Evolutionary conservation across 2,797 vertebrate genomes (phyloP).

Genomic region (Schizopygopsis malacanthus): DNA sequence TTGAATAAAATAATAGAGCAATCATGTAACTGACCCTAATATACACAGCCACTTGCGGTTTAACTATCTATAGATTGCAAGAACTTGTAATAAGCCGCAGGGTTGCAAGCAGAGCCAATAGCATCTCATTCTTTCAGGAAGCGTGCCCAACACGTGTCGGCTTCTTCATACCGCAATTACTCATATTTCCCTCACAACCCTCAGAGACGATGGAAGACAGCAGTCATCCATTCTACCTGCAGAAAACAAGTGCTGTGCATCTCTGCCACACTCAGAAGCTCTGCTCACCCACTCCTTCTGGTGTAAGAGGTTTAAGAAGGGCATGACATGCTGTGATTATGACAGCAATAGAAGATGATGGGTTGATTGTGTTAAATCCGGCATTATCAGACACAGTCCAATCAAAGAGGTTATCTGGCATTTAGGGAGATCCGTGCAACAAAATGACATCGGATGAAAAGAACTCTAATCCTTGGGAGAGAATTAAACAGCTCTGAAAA

Average conservation of each 20-base stretch:
- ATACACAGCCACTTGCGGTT: conserved; percentile 44
- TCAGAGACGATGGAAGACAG: conserved; percentile 59
- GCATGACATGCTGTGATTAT: conserved; percentile 21
- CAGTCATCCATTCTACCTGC: conserved; percentile 60
- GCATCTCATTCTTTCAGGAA: conserved; percentile 31
- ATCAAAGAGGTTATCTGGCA: conserved; percentile 47
- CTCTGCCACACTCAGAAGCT: conserved; percentile 48
- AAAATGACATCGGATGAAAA: conserved; percentile 34
- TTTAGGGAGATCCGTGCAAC: conserved; percentile 38
- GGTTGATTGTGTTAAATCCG: conserved; percentile 43
- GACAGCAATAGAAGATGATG: conserved; percentile 15
- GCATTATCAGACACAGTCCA: conserved; percentile 35
- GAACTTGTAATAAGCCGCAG: conserved; percentile 55
- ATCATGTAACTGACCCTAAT: conserved; percentile 2
- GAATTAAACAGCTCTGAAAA: conserved; percentile 42
- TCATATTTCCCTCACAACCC: conserved; percentile 60
- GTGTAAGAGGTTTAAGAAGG: conserved; percentile 28
- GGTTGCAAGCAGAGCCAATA: conserved; percentile 55
- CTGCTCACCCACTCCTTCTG: conserved; percentile 28
- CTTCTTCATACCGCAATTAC: conserved; percentile 55
- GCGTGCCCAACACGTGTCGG: conserved; percentile 28
- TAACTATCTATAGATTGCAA: conserved; percentile 53
- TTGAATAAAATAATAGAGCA: neutral
- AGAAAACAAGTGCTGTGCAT: conserved; percentile 56
- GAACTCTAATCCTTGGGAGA: conserved; percentile 32